A percentile compares a stretch with the other conserved stretches of the same genome.
Evolutionary conservation across 2,113 vertebrate species (phyloP).

Genomic region (Albula goreensis): DNA sequence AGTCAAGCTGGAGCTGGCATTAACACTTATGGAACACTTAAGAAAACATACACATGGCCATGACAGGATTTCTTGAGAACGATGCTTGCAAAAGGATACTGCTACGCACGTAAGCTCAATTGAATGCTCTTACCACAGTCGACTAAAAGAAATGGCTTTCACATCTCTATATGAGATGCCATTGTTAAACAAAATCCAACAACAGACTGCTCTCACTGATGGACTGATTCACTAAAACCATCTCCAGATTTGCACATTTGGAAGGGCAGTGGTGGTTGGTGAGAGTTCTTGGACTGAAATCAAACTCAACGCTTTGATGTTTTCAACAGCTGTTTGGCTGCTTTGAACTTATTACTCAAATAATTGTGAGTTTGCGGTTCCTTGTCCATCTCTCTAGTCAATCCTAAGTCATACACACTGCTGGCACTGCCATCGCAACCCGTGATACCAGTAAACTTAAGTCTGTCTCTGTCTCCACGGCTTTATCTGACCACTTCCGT

Average conservation of each 20-base stretch:
- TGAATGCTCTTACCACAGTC: not conserved
- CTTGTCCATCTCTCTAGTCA: not conserved
- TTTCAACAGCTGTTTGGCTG: not conserved
- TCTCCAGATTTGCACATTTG: not conserved
- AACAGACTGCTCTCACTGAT: not conserved
- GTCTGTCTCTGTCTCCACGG: not conserved
- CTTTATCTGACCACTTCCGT: not conserved
- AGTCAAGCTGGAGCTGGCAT: slow-evolving; percentile 6
- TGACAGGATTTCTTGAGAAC: not conserved
- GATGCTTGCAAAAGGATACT: not conserved
- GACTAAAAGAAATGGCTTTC: not conserved
- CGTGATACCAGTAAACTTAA: not conserved
- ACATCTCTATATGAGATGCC: not conserved
- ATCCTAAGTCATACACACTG: not conserved
- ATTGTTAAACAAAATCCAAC: not conserved
- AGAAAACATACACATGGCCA: not conserved
- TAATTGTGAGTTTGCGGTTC: not conserved
- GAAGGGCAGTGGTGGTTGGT: not conserved
- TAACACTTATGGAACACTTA: not conserved
- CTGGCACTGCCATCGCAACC: not conserved
- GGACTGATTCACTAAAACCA: not conserved
- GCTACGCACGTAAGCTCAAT: not conserved
- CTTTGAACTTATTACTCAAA: not conserved
- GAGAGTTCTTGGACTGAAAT: not conserved
- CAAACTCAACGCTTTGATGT: not conserved